phyloP scores from a whole-genome alignment of 2,113 vertebrate genomes.

The Ellobius talpinus region DNA sequence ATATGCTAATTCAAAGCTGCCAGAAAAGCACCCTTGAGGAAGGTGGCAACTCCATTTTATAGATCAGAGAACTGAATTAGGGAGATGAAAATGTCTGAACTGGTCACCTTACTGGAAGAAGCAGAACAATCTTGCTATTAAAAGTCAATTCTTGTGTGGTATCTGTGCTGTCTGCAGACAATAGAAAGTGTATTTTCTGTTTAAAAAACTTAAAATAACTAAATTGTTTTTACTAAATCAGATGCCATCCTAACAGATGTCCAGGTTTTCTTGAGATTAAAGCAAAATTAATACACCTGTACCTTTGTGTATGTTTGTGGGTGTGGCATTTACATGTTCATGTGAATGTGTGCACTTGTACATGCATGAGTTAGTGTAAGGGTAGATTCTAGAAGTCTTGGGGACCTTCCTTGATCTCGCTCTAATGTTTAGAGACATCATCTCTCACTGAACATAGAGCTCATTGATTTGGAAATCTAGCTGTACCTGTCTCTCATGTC shows the following conservation, averaged over 20 bases:
- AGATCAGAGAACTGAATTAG: constrained; percentile 10
- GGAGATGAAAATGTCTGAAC: not conserved
- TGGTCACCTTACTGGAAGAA: not conserved
- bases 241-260: not conserved
- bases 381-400: not conserved
- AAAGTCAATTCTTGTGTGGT: not conserved
- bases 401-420: not conserved
- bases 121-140: not conserved
- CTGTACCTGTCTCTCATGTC: not conserved
- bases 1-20: not conserved
- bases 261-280: not conserved
- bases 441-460: not conserved
- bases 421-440: not conserved
- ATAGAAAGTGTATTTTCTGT: not conserved
- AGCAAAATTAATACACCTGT: not conserved
- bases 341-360: not conserved
- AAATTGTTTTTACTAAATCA: not conserved
- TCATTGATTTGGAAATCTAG: not conserved
- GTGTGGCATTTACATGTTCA: not conserved
- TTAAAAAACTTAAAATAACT: constrained; percentile 32
- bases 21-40: not conserved
- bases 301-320: not conserved
- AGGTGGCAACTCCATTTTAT: not conserved
- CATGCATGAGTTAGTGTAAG: not conserved
- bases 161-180: not conserved